phyloP scores from a whole-genome alignment of 2,113 vertebrate genomes.

The Dunckerocampus dactyliophorus region DNA sequence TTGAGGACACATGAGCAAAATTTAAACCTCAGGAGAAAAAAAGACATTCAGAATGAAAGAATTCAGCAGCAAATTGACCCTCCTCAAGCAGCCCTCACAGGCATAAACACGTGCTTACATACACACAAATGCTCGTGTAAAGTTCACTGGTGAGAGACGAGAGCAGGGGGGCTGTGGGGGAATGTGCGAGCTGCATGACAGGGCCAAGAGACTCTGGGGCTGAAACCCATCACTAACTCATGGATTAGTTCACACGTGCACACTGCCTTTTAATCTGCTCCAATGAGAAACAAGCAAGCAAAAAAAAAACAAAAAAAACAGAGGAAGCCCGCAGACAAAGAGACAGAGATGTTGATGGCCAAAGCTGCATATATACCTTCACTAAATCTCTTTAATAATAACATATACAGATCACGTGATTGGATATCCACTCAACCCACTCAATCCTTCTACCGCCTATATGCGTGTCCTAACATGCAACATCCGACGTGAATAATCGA shows the following conservation, averaged over 20 bases:
- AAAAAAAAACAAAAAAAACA: slow-evolving; percentile 10
- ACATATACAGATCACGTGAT: not conserved
- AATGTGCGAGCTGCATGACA: slow-evolving; percentile 18
- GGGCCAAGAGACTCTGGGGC: slow-evolving; percentile 47
- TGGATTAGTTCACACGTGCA: slow-evolving; percentile 68
- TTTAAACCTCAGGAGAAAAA: slow-evolving; percentile 4
- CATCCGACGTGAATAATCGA: not conserved
- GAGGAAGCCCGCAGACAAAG: slow-evolving; percentile 8
- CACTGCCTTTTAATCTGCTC: slow-evolving; percentile 65
- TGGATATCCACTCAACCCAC: not conserved
- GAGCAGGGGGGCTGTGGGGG: not conserved
- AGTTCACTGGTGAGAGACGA: slow-evolving; percentile 21
- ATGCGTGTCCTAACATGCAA: not conserved
- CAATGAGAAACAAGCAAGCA: slow-evolving; percentile 40
- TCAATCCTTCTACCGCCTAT: not conserved
- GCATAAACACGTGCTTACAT: slow-evolving; percentile 30
- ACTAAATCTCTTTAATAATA: not conserved
- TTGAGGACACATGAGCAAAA: slow-evolving; percentile 1
- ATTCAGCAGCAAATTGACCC: slow-evolving; percentile 12
- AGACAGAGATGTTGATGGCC: slow-evolving; percentile 1
- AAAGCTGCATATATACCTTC: not conserved
- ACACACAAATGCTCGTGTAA: slow-evolving; percentile 10
- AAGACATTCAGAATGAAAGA: slow-evolving; percentile 27
- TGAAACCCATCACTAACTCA: slow-evolving; percentile 57
- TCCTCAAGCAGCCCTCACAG: slow-evolving; percentile 12